These are phyloP conservation scores for Squalus acanthias DNA, from an alignment of 2,797 vertebrate species.

Conservation along the genomic window DNA sequence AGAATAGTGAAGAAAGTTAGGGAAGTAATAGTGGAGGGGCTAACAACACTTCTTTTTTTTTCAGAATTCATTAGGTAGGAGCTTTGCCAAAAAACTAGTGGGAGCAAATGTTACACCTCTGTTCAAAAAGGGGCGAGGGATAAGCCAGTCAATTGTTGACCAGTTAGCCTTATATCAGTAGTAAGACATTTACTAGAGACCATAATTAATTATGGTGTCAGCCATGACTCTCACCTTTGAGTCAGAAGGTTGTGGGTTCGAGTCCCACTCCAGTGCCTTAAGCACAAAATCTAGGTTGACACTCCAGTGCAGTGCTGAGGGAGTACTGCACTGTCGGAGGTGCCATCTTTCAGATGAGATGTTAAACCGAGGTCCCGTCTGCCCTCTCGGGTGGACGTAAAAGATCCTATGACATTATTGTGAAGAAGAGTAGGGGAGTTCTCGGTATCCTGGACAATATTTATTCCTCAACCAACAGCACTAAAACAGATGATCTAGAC, in stretches of 20 bases:
- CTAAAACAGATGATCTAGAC: no score
- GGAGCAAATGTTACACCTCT: neutral
- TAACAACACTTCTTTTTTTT: neutral
- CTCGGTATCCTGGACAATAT: no score
- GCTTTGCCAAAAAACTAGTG: neutral
- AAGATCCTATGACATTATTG: no score
- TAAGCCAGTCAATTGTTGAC: neutral
- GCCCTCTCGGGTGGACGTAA: neutral
- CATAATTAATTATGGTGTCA: neutral
- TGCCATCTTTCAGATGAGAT: neutral
- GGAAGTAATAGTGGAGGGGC: neutral
- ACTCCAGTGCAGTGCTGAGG: neutral
- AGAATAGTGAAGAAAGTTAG: neutral
- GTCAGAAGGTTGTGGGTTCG: neutral
- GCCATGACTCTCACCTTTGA: neutral
- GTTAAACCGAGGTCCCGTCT: neutral
- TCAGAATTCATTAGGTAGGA: neutral
- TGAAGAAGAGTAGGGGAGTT: no score
- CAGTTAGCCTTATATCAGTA: neutral
- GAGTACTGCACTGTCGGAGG: neutral
- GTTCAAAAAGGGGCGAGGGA: neutral
- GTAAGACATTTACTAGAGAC: neutral
- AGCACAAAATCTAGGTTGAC: neutral
- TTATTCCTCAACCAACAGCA: no score
- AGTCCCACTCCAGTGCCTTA: neutral